Percentiles rank a stretch among this genome's conserved stretches.
These are phyloP conservation scores for Macrosoma leucophasiata DNA, from an alignment of 2,888 invertebrate species.

Conservation along the genomic window DNA sequence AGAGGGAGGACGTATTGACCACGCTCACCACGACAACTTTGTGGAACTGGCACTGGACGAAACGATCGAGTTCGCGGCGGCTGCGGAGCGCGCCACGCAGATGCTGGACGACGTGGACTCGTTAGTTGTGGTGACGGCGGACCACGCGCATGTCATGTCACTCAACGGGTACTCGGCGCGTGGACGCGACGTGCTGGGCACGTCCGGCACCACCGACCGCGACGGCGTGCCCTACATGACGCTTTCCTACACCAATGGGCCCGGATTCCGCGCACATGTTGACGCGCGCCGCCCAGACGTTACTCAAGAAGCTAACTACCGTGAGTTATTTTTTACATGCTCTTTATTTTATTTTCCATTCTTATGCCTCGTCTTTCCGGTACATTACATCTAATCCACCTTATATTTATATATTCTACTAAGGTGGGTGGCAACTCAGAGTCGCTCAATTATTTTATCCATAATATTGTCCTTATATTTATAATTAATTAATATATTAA, in stretches of 20 bases:
- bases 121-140: slow-evolving; percentile 82
- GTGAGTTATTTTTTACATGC: no score
- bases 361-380: no score
- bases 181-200: neutral
- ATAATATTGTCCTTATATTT: no score
- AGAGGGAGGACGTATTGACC: slow-evolving; percentile 77
- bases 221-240: slow-evolving; percentile 68
- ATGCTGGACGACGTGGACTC: slow-evolving; percentile 74
- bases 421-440: no score
- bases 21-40: slow-evolving; percentile 74
- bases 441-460: no score
- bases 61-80: slow-evolving; percentile 75
- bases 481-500: no score
- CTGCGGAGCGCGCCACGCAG: slow-evolving; percentile 56
- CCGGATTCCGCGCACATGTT: slow-evolving; percentile 60
- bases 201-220: slow-evolving; percentile 39
- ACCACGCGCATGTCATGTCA: slow-evolving; percentile 79
- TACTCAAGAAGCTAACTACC: slow-evolving; percentile 26
- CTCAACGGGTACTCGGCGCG: neutral
- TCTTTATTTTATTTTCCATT: no score
- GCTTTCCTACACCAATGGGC: slow-evolving; percentile 76
- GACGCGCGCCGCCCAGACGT: slow-evolving; percentile 54
- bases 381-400: no score
- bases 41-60: slow-evolving; percentile 78
- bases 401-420: no score